phyloP scores from a whole-genome alignment of 92 coral and sea anemone genomes.

The Parazoanthus darwini region DNA sequence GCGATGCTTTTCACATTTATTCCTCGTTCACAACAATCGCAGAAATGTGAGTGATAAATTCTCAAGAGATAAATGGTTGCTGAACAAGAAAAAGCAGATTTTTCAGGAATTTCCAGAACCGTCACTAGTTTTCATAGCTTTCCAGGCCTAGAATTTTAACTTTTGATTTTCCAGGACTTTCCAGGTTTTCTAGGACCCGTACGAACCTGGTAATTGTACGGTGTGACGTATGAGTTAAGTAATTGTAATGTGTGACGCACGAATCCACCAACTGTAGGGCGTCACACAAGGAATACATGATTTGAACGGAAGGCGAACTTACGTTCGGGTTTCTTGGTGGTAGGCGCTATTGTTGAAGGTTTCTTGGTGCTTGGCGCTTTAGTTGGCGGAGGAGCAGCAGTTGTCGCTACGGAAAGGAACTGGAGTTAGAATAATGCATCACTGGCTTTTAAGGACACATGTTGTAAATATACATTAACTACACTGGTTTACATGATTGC shows the following conservation, averaged over 20 bases:
- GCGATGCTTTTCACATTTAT: too few relatives aligned
- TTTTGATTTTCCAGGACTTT: too few relatives aligned
- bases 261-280: not conserved
- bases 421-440: not conserved
- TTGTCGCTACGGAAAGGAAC: not conserved
- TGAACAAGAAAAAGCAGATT: too few relatives aligned
- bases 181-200: too few relatives aligned
- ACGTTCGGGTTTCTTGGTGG: not conserved
- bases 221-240: not conserved
- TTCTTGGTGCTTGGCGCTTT: not conserved
- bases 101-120: too few relatives aligned
- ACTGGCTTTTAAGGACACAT: not conserved
- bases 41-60: too few relatives aligned
- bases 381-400: not conserved
- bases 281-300: not conserved
- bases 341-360: not conserved
- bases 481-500: too few relatives aligned
- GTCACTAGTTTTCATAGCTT: too few relatives aligned
- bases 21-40: too few relatives aligned
- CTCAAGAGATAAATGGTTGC: too few relatives aligned
- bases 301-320: not conserved
- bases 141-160: too few relatives aligned
- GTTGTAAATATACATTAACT: too few relatives aligned
- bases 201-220: not conserved
- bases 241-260: not conserved